Evolutionary conservation across 2,888 invertebrate genomes (phyloP).

Genomic region (Piscicola geometra): DNA sequence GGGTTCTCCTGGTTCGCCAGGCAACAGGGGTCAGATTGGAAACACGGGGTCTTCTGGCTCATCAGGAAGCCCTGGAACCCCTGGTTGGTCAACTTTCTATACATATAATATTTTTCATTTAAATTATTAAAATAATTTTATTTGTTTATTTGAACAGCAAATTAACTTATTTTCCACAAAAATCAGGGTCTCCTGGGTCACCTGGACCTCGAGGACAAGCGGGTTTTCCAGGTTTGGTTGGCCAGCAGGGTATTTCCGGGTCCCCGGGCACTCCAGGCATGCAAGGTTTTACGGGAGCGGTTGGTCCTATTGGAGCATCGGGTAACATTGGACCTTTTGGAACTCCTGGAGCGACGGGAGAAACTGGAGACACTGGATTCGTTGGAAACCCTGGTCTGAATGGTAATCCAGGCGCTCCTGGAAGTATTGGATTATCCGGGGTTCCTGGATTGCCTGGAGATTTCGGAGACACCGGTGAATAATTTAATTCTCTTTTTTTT

Average conservation of each 20-base stretch:
- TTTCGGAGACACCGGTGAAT: constrained; percentile 32
- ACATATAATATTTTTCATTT: too few species aligned
- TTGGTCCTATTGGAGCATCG: constrained; percentile 43
- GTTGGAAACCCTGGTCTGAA: constrained; percentile 38
- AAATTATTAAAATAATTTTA: too few species aligned
- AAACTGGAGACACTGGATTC: constrained; percentile 38
- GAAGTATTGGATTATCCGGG: constrained; percentile 40
- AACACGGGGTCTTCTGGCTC: constrained; percentile 16
- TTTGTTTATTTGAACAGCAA: too few species aligned
- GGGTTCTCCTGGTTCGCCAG: constrained; percentile 38
- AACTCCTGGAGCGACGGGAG: constrained; percentile 39
- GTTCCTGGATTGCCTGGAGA: constrained; percentile 48
- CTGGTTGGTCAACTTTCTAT: not conserved
- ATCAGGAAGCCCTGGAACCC: not conserved
- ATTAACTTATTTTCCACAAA: too few species aligned
- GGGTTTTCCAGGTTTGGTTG: not conserved
- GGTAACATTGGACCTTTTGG: constrained; percentile 43
- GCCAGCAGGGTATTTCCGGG: not conserved
- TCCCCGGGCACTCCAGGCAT: not conserved
- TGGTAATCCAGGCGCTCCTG: constrained; percentile 40
- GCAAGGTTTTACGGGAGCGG: not conserved
- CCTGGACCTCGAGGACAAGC: not conserved
- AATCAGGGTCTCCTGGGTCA: not conserved
- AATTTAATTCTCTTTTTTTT: not conserved
- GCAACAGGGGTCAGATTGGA: constrained; percentile 31